Percentiles rank a stretch among this genome's conserved stretches.
Evolutionary conservation across 2,113 vertebrate species (phyloP).

Genomic region (Climacteris rufus): DNA sequence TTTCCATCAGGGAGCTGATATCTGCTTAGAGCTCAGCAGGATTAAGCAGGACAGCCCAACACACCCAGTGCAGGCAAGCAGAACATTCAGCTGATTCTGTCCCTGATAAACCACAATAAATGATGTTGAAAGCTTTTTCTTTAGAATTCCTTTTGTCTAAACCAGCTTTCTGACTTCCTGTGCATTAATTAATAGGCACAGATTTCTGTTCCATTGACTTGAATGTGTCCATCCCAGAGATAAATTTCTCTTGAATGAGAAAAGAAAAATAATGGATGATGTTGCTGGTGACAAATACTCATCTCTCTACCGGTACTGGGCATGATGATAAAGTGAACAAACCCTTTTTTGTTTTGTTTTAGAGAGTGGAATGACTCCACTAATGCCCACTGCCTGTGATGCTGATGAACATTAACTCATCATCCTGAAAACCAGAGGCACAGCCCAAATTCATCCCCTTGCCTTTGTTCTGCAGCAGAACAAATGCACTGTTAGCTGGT

Average conservation of each 20-base stretch:
- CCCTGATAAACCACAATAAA: background rate
- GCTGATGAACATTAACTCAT: background rate
- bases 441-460: background rate
- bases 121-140: background rate
- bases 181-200: background rate
- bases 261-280: background rate
- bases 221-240: background rate
- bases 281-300: background rate
- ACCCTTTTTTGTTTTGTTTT: background rate
- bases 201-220: background rate
- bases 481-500: background rate
- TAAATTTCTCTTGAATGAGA: background rate
- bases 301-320: background rate
- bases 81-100: background rate
- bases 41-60: background rate
- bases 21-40: background rate
- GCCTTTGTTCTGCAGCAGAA: background rate
- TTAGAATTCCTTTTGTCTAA: background rate
- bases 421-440: background rate
- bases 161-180: background rate
- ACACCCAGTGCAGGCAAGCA: background rate
- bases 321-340: background rate
- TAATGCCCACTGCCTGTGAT: background rate
- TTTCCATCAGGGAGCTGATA: background rate
- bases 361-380: background rate